phyloP scores from a whole-genome alignment of 2,113 vertebrate species.

The human (Homo sapiens) region GRCh38 chr4:61394001-61394500 shows the following conservation, averaged over 20 bases:
- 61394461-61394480: background rate
- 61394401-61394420: background rate
- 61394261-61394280: background rate
- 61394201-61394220: background rate
- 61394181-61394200: background rate
- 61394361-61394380: background rate
- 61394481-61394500: background rate
- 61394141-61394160: background rate
- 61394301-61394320: background rate
- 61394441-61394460: background rate
- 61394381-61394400: accelerated
- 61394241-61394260: background rate
- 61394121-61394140: background rate
- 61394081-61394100: background rate
- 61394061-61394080: background rate
- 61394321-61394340: background rate
- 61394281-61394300: background rate
- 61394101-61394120: background rate
- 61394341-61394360: background rate
- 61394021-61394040: background rate
- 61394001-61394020: background rate
- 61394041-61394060: background rate
- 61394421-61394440: background rate
- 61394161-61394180: background rate
- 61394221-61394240: background rate